A percentile compares a stretch with the other conserved stretches of the same genome.
Conservation (phyloP, 2,113 vertebrate species). For the Trachemys scripta region DNA sequence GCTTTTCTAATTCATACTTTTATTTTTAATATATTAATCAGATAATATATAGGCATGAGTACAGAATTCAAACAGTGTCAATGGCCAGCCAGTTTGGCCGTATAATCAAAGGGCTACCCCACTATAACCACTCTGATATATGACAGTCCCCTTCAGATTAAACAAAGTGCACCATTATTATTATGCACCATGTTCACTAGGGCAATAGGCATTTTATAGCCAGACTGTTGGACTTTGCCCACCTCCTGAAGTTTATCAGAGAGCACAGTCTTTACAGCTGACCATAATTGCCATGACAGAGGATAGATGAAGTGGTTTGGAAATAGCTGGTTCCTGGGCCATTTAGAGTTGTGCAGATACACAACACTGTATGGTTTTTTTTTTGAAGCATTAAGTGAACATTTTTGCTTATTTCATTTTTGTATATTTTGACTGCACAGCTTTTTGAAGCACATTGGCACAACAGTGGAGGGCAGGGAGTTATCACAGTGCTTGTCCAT, state of each 20-base stretch:
- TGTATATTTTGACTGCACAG: neutral
- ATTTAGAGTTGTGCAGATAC: neutral
- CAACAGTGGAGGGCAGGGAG: neutral
- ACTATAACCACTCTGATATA: neutral
- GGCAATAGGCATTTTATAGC: neutral
- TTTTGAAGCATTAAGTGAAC: neutral
- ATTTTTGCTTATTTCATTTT: neutral
- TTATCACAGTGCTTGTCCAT: neutral
- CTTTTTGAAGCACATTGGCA: neutral
- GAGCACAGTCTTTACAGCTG: neutral
- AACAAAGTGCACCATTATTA: fast-evolving
- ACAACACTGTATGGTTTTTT: neutral
- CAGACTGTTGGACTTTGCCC: neutral
- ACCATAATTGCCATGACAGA: neutral
- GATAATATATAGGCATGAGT: neutral
- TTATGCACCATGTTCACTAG: neutral
- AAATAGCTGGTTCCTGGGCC: neutral
- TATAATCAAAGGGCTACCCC: neutral
- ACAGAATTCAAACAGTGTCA: neutral
- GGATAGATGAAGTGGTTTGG: neutral
- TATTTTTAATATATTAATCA: neutral
- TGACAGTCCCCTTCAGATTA: fast-evolving
- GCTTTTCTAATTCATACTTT: neutral
- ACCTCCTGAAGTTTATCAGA: neutral
- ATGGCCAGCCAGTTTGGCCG: neutral